These are phyloP conservation scores for Ifrita kowaldi DNA, from an alignment of 2,113 vertebrate genomes.

Conservation along the genomic window DNA sequence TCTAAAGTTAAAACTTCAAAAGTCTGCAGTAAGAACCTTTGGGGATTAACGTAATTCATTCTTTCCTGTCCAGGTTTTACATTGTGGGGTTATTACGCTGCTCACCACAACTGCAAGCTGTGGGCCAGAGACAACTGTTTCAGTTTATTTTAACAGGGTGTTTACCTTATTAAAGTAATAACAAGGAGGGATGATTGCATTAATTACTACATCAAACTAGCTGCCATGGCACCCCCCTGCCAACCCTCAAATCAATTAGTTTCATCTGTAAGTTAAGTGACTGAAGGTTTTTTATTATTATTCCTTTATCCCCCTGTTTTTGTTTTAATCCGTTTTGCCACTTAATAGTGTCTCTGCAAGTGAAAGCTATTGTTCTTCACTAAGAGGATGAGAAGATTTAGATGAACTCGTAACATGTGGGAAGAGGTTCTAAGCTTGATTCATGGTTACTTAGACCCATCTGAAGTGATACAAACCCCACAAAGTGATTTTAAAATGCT, in stretches of 20 bases:
- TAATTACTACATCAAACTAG: constrained; percentile 21
- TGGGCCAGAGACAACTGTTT: constrained; percentile 45
- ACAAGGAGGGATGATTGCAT: constrained; percentile 13
- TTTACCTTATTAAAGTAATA: constrained; percentile 59
- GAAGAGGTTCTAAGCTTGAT: constrained; percentile 42
- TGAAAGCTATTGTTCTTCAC: constrained; percentile 34
- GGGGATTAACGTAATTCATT: constrained; percentile 51
- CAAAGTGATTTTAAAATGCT: constrained; percentile 47
- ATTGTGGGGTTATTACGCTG: background rate
- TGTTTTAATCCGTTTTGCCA: constrained; percentile 14
- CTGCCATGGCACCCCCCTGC: background rate
- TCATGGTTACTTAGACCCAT: constrained; percentile 19
- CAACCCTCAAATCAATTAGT: constrained; percentile 38
- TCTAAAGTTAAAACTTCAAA: constrained; percentile 51
- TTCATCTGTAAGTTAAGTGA: constrained; percentile 41
- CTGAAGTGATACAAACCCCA: background rate
- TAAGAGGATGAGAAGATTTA: constrained; percentile 35
- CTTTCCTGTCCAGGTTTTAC: constrained; percentile 40
- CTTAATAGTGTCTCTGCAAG: constrained; percentile 5
- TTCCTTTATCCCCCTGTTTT: background rate
- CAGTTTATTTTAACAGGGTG: constrained; percentile 54
- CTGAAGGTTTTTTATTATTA: constrained; percentile 8
- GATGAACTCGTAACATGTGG: background rate
- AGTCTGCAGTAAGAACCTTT: constrained; percentile 31
- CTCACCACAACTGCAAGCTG: constrained; percentile 32